Evolutionary conservation across 1,140 invertebrate genomes (phyloP).

Genomic region (Drosophila teissieri): DNA sequence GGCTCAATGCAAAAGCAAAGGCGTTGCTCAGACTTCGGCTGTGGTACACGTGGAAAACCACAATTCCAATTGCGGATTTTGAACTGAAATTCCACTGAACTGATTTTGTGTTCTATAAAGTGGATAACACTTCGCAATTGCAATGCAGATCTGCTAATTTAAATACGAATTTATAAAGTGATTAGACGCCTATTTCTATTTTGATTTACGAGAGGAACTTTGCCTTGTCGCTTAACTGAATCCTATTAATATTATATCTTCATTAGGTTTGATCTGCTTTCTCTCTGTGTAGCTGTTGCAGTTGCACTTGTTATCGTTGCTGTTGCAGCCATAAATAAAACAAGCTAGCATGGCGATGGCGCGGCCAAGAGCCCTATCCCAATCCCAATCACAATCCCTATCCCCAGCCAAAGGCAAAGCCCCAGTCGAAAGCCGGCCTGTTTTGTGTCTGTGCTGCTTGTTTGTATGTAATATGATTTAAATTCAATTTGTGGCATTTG

Average conservation of each 20-base stretch:
- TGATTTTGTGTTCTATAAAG: not conserved
- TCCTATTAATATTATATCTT: not conserved
- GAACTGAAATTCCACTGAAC: not conserved
- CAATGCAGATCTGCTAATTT: not conserved
- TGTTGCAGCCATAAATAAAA: slow-evolving; percentile 72
- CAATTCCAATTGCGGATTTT: not conserved
- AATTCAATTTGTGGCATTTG: slow-evolving; percentile 81
- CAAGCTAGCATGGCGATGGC: slow-evolving; percentile 59
- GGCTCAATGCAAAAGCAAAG: slow-evolving; percentile 48
- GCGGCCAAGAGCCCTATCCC: slow-evolving; percentile 35
- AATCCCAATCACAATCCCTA: slow-evolving; percentile 8
- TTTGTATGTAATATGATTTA: slow-evolving; percentile 75
- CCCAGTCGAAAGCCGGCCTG: slow-evolving; percentile 16
- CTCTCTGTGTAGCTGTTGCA: slow-evolving; percentile 11
- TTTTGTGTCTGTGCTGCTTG: slow-evolving; percentile 33
- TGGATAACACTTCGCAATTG: not conserved
- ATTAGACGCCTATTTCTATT: too few species aligned
- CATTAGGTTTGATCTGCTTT: not conserved
- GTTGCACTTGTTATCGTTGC: slow-evolving; percentile 28
- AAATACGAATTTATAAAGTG: not conserved
- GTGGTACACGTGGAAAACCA: slow-evolving; percentile 15
- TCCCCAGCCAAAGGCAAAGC: not conserved
- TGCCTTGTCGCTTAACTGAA: too few species aligned
- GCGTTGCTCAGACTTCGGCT: slow-evolving; percentile 43
- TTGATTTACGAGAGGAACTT: not conserved